Evolutionary conservation across 2,888 invertebrate genomes (phyloP).

Genomic region (Mythimna albipuncta): DNA sequence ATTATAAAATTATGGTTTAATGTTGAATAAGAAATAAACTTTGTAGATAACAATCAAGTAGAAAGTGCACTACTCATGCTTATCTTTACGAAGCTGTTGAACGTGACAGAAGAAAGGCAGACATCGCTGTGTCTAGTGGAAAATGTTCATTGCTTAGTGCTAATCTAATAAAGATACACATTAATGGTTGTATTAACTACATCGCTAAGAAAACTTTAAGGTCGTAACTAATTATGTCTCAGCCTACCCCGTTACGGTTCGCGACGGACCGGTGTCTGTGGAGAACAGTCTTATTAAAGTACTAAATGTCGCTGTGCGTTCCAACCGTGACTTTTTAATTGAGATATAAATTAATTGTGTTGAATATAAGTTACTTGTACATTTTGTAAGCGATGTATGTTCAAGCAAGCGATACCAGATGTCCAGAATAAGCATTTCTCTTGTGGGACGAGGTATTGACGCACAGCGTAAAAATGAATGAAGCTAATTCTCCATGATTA

Average conservation of each 20-base stretch:
- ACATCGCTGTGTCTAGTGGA: not conserved
- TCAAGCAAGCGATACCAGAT: conserved; percentile 53
- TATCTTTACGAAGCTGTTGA: conserved; percentile 16
- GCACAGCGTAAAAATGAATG: conserved; percentile 9
- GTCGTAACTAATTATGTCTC: conserved; percentile 22
- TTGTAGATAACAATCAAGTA: conserved; percentile 18
- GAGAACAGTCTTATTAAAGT: conserved; percentile 34
- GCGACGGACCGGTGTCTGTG: conserved; percentile 17
- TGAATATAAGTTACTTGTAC: conserved; percentile 35
- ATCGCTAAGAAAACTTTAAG: conserved; percentile 10
- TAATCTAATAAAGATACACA: conserved; percentile 11
- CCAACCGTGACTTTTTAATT: conserved; percentile 60
- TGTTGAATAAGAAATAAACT: conserved; percentile 19
- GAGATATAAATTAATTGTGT: conserved; percentile 48
- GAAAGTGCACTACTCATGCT: conserved; percentile 33
- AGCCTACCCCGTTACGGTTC: conserved; percentile 19
- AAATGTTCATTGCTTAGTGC: conserved; percentile 14
- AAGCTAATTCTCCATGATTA: not conserved
- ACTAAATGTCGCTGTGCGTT: conserved; percentile 43
- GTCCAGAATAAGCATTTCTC: conserved; percentile 51
- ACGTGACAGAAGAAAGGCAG: conserved; percentile 19
- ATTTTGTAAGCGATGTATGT: conserved; percentile 51
- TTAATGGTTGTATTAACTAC: not conserved
- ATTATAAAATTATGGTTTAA: conserved; percentile 14
- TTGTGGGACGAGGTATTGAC: conserved; percentile 20